Conservation (phyloP, 2,888 invertebrate genomes). For the Erpobdella octoculata region DNA sequence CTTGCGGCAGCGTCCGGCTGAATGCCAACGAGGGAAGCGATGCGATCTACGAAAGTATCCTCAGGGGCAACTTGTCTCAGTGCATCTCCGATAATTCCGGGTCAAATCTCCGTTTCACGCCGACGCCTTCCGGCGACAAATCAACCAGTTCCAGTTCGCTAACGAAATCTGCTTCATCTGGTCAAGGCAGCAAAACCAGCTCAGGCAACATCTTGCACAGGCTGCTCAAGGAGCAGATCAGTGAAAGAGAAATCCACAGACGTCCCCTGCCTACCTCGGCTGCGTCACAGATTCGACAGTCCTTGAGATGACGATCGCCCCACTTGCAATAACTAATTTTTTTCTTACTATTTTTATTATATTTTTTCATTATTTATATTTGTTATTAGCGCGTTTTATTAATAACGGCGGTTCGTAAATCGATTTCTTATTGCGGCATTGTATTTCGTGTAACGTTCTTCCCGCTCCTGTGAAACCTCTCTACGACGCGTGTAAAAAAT, state of each 20-base stretch:
- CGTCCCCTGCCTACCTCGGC: not conserved
- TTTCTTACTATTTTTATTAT: no score
- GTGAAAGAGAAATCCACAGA: not conserved
- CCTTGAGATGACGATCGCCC: not conserved
- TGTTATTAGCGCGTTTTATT: no score
- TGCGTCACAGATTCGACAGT: not conserved
- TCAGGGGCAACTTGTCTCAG: not conserved
- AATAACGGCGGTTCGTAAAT: no score
- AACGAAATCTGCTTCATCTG: not conserved
- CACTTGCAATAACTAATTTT: no score
- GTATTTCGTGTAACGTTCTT: no score
- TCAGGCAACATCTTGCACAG: slow-evolving; percentile 9
- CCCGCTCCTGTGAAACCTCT: no score
- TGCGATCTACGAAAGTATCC: slow-evolving; percentile 3
- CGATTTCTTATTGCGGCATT: no score
- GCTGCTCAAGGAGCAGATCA: slow-evolving; percentile 11
- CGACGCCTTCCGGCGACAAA: not conserved
- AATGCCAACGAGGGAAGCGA: slow-evolving; percentile 15
- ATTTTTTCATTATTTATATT: no score
- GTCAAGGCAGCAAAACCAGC: slow-evolving; percentile 8
- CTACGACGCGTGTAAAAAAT: no score
- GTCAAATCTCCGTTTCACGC: not conserved
- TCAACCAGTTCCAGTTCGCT: not conserved
- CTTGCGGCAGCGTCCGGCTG: not conserved
- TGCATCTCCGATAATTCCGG: not conserved